Evolutionary conservation across 92 coral and sea anemone species (phyloP).

Genomic region (Epizoanthus rinbou): DNA sequence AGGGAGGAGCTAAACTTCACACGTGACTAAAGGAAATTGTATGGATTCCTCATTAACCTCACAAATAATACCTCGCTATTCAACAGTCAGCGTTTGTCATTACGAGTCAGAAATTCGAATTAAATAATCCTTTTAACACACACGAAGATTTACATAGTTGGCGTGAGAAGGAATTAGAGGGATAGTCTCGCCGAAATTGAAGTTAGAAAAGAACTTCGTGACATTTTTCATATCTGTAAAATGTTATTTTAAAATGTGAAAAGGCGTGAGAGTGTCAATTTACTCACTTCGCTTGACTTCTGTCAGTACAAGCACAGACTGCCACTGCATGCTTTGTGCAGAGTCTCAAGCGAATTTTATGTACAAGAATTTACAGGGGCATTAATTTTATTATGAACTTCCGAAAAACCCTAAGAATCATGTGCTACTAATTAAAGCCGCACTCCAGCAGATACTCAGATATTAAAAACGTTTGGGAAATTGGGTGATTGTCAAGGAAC

Average conservation of each 20-base stretch:
- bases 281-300: background rate
- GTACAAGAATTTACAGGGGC: constrained; percentile 18
- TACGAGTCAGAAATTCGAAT: constrained; percentile 15
- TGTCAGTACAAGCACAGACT: no score
- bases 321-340: background rate
- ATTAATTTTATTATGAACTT: constrained; percentile 20
- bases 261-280: constrained; percentile 22
- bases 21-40: constrained; percentile 45
- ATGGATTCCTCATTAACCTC: constrained; percentile 38
- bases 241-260: background rate
- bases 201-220: constrained; percentile 2
- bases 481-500: constrained; percentile 5
- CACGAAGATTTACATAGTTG: constrained; percentile 31
- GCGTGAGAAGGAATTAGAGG: constrained; percentile 4
- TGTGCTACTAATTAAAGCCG: constrained; percentile 13
- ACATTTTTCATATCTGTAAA: background rate
- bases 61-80: constrained; percentile 18
- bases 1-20: no score
- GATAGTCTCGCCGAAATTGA: background rate
- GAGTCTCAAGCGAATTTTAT: background rate
- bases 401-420: constrained; percentile 19
- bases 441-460: background rate
- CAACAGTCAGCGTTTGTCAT: constrained; percentile 28
- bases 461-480: background rate
- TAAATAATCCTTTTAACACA: constrained; percentile 34